phyloP scores from a whole-genome alignment of 2,888 invertebrate genomes.

The Ophraella communa region DNA sequence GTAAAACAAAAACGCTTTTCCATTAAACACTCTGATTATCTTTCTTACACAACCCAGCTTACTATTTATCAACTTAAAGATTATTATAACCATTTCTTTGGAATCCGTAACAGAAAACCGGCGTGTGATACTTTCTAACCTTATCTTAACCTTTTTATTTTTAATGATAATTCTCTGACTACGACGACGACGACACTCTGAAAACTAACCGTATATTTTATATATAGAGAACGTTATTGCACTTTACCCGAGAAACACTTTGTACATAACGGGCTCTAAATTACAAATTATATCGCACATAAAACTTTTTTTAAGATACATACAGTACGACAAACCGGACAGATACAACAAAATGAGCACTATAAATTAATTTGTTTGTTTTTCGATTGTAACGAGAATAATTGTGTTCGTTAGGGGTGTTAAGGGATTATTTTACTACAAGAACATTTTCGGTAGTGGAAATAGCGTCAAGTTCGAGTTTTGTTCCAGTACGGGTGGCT shows the following conservation, averaged over 20 bases:
- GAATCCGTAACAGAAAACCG: slow-evolving; percentile 13
- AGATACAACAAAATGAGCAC: neutral
- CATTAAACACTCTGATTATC: too few relatives aligned
- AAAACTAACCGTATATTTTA: slow-evolving; percentile 21
- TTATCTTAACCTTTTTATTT: slow-evolving; percentile 14
- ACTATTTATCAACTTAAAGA: neutral
- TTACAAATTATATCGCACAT: neutral
- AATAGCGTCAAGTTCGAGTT: too few relatives aligned
- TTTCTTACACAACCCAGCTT: too few relatives aligned
- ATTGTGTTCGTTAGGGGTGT: too few relatives aligned
- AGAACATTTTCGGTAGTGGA: too few relatives aligned
- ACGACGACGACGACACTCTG: neutral
- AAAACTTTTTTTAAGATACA: neutral
- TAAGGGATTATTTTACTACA: too few relatives aligned
- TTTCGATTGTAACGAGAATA: too few relatives aligned
- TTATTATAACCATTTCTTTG: slow-evolving; percentile 13
- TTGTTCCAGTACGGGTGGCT: too few relatives aligned
- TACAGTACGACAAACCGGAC: neutral
- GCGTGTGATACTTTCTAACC: slow-evolving; percentile 11
- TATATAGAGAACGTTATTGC: slow-evolving; percentile 6
- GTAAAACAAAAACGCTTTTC: too few relatives aligned
- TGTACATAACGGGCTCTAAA: slow-evolving; percentile 1
- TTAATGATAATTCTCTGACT: slow-evolving; percentile 22
- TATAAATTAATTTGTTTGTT: neutral
- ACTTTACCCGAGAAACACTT: neutral